Evolutionary conservation across 1,140 invertebrate genomes (phyloP).

Genomic region (Phortica variegata): DNA sequence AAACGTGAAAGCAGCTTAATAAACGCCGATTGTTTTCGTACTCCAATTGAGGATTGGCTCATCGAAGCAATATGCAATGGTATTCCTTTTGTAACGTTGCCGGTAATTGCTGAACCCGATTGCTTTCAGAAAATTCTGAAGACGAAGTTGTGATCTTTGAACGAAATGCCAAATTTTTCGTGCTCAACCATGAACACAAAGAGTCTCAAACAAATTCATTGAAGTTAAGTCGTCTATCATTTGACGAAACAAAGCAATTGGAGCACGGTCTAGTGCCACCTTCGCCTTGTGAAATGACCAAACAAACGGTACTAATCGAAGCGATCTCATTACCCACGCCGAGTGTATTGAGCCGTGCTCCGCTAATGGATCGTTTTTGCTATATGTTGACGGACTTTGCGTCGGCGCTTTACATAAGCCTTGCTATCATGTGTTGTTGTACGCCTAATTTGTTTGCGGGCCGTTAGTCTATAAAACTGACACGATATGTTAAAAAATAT

Average conservation of each 20-base stretch:
- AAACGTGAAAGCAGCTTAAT: too few species aligned
- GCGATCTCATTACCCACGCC: constrained; percentile 19
- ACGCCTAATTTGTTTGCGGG: constrained; percentile 39
- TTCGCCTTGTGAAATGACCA: constrained; percentile 29
- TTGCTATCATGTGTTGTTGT: constrained; percentile 47
- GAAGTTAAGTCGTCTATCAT: constrained; percentile 4
- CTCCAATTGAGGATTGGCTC: too few species aligned
- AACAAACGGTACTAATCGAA: constrained; percentile 33
- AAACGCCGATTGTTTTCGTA: too few species aligned
- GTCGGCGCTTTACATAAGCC: constrained; percentile 40
- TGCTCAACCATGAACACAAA: neutral
- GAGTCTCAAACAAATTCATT: constrained; percentile 37
- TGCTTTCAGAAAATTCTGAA: constrained; percentile 31
- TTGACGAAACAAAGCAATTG: too few species aligned
- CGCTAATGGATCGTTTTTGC: constrained; percentile 37
- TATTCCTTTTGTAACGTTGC: too few species aligned
- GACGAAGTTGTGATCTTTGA: constrained; percentile 27
- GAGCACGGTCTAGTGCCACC: neutral
- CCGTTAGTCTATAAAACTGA: too few species aligned
- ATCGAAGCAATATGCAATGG: too few species aligned
- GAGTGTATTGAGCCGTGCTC: constrained; percentile 10
- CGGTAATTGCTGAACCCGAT: too few species aligned
- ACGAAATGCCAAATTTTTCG: neutral
- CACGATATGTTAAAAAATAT: constrained; percentile 19
- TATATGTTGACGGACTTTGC: constrained; percentile 45